Conservation (phyloP, 1,140 invertebrate species). For the Lasioglossum albipes region DNA sequence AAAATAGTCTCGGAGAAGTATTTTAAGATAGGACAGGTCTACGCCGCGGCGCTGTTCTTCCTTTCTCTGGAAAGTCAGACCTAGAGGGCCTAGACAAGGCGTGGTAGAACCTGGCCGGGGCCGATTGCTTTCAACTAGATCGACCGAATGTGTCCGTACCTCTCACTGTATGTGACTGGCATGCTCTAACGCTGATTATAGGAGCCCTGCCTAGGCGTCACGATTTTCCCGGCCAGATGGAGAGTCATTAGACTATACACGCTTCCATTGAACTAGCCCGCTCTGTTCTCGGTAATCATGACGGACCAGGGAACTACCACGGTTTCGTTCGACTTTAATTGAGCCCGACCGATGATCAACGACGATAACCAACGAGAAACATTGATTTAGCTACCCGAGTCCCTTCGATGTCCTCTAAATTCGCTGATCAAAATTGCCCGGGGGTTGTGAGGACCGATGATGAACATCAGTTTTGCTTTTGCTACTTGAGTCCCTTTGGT, state of each 20-base stretch:
- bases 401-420: too few relatives aligned
- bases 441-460: too few relatives aligned
- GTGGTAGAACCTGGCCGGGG: constrained; percentile 63
- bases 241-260: constrained; percentile 71
- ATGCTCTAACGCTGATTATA: constrained; percentile 71
- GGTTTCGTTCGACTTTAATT: constrained; percentile 49
- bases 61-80: constrained; percentile 70
- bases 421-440: too few relatives aligned
- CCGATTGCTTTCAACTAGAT: constrained; percentile 67
- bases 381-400: too few relatives aligned
- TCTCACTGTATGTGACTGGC: constrained; percentile 73
- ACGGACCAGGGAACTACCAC: constrained; percentile 29
- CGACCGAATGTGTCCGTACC: constrained; percentile 70
- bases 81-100: constrained; percentile 67
- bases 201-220: constrained; percentile 66
- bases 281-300: constrained; percentile 49
- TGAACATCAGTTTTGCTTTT: too few relatives aligned
- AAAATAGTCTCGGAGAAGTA: constrained; percentile 21
- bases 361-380: constrained; percentile 10
- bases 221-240: constrained; percentile 71
- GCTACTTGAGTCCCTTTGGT: too few relatives aligned
- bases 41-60: constrained; percentile 60
- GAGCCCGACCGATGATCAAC: background rate
- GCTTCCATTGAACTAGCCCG: constrained; percentile 54
- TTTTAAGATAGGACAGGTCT: constrained; percentile 60